Evolutionary conservation across 2,888 invertebrate genomes (phyloP), one percentile per base, ranked within the genome.

Genomic region (Acanthosepion lycidas): DNA sequence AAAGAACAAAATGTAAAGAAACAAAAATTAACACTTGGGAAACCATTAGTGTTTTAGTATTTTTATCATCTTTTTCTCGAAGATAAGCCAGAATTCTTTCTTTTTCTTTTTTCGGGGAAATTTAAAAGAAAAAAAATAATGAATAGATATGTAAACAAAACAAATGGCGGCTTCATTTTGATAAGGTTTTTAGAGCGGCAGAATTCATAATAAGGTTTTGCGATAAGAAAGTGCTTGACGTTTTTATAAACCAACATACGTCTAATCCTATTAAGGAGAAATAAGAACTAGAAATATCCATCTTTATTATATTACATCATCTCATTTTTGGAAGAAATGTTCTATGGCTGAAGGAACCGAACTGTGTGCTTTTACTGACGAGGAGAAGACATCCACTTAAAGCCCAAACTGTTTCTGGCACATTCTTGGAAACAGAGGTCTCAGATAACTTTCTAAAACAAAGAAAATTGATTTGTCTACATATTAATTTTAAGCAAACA

Each of bases 221-320:
- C 33, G 78, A 78, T 78, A 78, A 78, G 78, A 78, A 78, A 78
- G n/a, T n/a, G 78, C 12, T 78, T 33, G 78, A n/a, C 78, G 78
- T 78, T 78, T 78, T n/a, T 78, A n/a, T 78, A n/a, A n/a, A 78
- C 9, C 8, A 78, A 78, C n/a, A 78, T 78, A 78, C 33, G 33
- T 78, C n/a, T 12, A 78, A n/a, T 78, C 78, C 78, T 78, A 78
- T 78, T n/a, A n/a, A 78, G 42, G n/a, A n/a, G 78, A 78, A n/a
- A 78, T 78, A 78, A n/a, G n/a, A 78, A 78, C 78, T 33, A 78
- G 78, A 78, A 78, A n/a, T 78, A 78, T 78, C n/a, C 33, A n/a
- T 33, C n/a, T 78, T 78, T 78, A n/a, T 78, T 78, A 78, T n/a
- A 78, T n/a, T n/a, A 33, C n/a, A n/a, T 78, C 78, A n/a, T 78